Percentiles rank a stretch among this genome's conserved stretches.
Evolutionary conservation across 2,113 vertebrate species (phyloP).

Genomic region (Notothenia rossii): DNA sequence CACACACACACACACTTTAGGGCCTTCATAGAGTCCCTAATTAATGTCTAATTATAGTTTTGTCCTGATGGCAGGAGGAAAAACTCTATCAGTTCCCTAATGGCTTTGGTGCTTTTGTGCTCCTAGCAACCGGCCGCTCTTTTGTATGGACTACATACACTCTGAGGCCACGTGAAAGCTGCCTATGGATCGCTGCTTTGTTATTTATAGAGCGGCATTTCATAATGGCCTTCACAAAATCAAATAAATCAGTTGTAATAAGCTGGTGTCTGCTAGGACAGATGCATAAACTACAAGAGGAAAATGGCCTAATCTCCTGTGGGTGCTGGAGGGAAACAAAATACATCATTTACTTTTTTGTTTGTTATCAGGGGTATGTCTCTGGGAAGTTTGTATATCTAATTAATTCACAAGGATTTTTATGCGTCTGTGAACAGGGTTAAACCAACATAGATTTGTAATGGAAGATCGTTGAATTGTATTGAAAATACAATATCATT

Average conservation of each 20-base stretch:
- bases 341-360: neutral
- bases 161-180: constrained; percentile 83
- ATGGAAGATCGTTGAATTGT: neutral
- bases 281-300: constrained; percentile 79
- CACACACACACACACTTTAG: constrained; percentile 63
- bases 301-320: constrained; percentile 76
- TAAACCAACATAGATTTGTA: neutral
- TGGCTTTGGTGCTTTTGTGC: constrained; percentile 89
- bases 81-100: constrained; percentile 90
- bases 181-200: constrained; percentile 89
- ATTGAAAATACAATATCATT: neutral
- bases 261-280: constrained; percentile 81
- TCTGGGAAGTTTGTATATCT: neutral
- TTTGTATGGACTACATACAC: constrained; percentile 85
- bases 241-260: constrained; percentile 91
- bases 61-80: constrained; percentile 91
- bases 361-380: neutral
- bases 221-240: constrained; percentile 85
- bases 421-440: neutral
- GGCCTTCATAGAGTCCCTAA: constrained; percentile 89
- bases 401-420: neutral
- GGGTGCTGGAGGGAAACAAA: constrained; percentile 52
- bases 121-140: constrained; percentile 88
- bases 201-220: constrained; percentile 88
- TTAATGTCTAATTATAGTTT: constrained; percentile 96